Conservation (phyloP, 2,888 invertebrate genomes). For the Rhyacophila evoluta region DNA sequence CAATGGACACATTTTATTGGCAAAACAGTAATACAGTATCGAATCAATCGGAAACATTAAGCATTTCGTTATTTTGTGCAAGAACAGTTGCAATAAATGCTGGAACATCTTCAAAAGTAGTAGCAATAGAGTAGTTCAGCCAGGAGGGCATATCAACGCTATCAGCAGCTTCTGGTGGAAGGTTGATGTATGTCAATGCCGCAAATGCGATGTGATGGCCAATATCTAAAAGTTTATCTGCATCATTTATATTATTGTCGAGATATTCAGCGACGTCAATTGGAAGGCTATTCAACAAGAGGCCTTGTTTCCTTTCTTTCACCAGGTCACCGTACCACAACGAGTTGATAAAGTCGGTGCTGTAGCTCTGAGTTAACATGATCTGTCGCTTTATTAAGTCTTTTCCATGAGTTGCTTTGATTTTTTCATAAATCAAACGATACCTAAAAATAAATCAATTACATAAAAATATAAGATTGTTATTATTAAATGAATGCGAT, state of each 20-base stretch:
- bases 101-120: slow-evolving; percentile 35
- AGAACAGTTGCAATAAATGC: slow-evolving; percentile 41
- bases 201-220: slow-evolving; percentile 64
- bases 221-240: slow-evolving; percentile 61
- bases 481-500: too few relatives aligned
- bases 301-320: slow-evolving; percentile 58
- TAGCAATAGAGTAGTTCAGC: slow-evolving; percentile 29
- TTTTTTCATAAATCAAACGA: slow-evolving; percentile 44
- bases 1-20: too few relatives aligned
- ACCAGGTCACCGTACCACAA: slow-evolving; percentile 62
- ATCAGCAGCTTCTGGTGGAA: slow-evolving; percentile 10
- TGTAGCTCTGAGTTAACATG: slow-evolving; percentile 36
- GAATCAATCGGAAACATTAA: background rate
- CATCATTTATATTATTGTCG: slow-evolving; percentile 57
- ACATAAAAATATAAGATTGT: too few relatives aligned
- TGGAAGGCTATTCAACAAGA: slow-evolving; percentile 61
- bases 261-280: slow-evolving; percentile 61
- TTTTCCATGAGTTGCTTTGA: slow-evolving; percentile 38
- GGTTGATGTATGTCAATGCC: slow-evolving; percentile 60
- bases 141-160: background rate
- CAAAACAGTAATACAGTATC: too few relatives aligned
- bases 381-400: slow-evolving; percentile 43
- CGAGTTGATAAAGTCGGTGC: slow-evolving; percentile 61
- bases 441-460: slow-evolving; percentile 48
- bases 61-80: background rate